These are phyloP conservation scores for Cryptophagus acutangulus DNA, from an alignment of 2,888 invertebrate genomes.

Conservation along the genomic window DNA sequence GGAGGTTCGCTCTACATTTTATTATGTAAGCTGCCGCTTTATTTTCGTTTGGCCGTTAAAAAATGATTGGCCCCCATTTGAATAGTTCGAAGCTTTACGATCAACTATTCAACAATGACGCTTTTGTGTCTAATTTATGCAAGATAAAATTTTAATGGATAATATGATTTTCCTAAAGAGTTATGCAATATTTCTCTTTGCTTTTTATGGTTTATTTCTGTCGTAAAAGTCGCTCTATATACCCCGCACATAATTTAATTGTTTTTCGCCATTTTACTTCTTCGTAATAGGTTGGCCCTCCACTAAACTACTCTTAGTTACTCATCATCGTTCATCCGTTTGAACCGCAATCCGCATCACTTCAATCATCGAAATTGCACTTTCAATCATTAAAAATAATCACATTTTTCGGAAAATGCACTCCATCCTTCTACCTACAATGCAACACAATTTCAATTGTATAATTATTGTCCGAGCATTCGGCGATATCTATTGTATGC, in stretches of 20 bases:
- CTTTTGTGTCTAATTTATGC: conserved; percentile 31
- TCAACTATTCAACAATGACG: conserved; percentile 15
- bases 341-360: no score
- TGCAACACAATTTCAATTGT: no score
- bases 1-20: conserved; percentile 35
- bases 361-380: no score
- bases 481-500: no score
- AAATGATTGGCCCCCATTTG: conserved; percentile 25
- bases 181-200: conserved; percentile 14
- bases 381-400: no score
- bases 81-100: conserved; percentile 26
- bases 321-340: no score
- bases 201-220: conserved; percentile 13
- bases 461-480: no score
- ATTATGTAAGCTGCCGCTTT: conserved; percentile 23
- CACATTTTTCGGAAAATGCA: no score
- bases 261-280: no score
- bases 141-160: conserved; percentile 26
- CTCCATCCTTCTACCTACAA: no score
- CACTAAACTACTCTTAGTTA: no score
- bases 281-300: no score
- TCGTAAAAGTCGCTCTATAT: conserved; percentile 5
- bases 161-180: conserved; percentile 21
- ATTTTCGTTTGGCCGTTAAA: conserved; percentile 20
- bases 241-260: conserved; percentile 7